Percentiles rank a stretch among this genome's conserved stretches.
Evolutionary conservation across 2,113 vertebrate species (phyloP).

Genomic region (Apeltes quadracus): DNA sequence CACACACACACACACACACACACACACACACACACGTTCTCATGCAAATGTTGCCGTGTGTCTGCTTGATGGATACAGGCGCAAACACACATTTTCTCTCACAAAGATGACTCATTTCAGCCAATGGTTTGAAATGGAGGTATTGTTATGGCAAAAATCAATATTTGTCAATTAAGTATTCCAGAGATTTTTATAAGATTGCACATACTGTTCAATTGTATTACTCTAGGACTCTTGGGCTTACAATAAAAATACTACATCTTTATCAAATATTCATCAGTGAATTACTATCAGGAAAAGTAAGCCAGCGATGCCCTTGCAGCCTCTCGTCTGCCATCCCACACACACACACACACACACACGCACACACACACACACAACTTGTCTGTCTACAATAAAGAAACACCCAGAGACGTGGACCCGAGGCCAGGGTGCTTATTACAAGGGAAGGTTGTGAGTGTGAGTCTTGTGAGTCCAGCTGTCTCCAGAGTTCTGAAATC

Average conservation of each 20-base stretch:
- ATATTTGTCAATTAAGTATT: conserved; percentile 20
- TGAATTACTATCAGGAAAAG: conserved; percentile 53
- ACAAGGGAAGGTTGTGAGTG: conserved; percentile 54
- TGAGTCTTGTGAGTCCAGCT: conserved; percentile 59
- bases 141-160: neutral
- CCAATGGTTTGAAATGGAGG: neutral
- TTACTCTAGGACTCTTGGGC: conserved; percentile 44
- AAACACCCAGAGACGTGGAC: conserved; percentile 58
- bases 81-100: neutral
- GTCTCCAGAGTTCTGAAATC: conserved; percentile 71
- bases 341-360: no score
- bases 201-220: conserved; percentile 24
- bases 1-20: neutral
- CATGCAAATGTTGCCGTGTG: neutral
- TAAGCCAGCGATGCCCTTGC: conserved; percentile 46
- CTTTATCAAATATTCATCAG: conserved; percentile 62
- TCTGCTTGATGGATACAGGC: neutral
- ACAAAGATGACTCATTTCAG: neutral
- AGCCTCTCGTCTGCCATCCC: conserved; percentile 31
- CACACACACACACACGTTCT: neutral
- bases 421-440: conserved; percentile 53
- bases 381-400: conserved; percentile 19
- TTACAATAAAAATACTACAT: conserved; percentile 29
- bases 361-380: conserved; percentile 10
- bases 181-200: conserved; percentile 12